A percentile compares a stretch with the other conserved stretches of the same genome.
phyloP scores from a whole-genome alignment of 2,113 vertebrate genomes.

The Pseudopodoces humilis region DNA sequence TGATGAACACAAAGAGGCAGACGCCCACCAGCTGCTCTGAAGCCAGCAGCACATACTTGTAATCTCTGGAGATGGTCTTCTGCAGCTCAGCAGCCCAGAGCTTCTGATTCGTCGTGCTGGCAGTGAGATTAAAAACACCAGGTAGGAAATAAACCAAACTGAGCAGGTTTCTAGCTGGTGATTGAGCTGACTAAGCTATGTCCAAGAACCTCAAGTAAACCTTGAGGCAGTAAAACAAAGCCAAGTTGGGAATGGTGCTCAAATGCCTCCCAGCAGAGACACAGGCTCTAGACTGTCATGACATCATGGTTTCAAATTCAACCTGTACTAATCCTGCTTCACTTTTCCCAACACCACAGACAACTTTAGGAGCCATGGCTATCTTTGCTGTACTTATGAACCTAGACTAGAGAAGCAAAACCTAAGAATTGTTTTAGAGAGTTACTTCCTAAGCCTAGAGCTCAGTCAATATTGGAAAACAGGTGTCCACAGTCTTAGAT shows the following conservation, averaged over 20 bases:
- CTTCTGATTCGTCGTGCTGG: constrained; percentile 97
- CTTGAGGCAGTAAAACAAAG: not conserved
- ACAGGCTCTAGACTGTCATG: not conserved
- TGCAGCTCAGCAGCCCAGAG: constrained; percentile 96
- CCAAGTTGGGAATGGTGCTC: not conserved
- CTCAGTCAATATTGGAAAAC: not conserved
- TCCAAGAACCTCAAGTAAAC: not conserved
- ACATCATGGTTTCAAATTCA: not conserved
- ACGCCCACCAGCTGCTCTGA: constrained; percentile 98
- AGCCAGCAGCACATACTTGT: constrained; percentile 95
- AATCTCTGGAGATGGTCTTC: constrained; percentile 93
- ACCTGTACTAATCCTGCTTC: not conserved
- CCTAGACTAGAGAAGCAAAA: not conserved
- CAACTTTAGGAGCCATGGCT: not conserved
- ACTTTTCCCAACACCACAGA: not conserved
- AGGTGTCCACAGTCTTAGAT: not conserved
- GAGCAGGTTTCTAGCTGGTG: not conserved
- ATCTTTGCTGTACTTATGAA: not conserved
- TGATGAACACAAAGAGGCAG: constrained; percentile 95
- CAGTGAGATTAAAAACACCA: not conserved
- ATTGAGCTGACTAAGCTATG: not conserved
- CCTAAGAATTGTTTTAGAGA: not conserved
- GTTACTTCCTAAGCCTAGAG: not conserved
- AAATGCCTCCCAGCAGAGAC: not conserved
- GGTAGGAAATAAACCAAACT: not conserved